Percentiles rank a stretch among this genome's conserved stretches.
phyloP scores from a whole-genome alignment of 2,113 vertebrate genomes.

The Etia nguti region DNA sequence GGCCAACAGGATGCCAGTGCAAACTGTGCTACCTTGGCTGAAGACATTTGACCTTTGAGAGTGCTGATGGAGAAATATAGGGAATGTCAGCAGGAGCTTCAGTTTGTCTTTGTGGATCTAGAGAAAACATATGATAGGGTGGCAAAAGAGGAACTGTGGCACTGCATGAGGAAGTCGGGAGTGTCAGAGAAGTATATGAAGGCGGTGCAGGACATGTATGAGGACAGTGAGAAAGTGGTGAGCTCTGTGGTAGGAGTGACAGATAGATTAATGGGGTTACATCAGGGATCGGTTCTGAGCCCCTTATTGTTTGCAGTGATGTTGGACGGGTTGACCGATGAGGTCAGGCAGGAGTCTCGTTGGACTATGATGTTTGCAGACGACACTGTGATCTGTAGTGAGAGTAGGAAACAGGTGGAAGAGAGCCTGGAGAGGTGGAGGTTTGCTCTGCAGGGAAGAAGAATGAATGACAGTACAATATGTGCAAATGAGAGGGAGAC shows the following conservation, averaged over 20 bases:
- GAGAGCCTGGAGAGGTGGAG: background rate
- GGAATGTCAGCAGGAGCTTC: background rate
- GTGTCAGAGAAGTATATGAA: background rate
- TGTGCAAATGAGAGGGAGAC: background rate
- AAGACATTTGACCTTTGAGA: background rate
- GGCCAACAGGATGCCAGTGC: background rate
- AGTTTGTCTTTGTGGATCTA: background rate
- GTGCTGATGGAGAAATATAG: background rate
- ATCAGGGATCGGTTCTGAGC: background rate
- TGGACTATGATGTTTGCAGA: background rate
- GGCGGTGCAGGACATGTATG: background rate
- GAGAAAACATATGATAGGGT: background rate
- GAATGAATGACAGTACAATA: background rate
- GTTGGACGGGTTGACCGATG: background rate
- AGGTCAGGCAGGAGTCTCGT: background rate
- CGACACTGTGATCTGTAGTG: background rate
- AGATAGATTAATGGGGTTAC: background rate
- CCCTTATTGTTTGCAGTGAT: background rate
- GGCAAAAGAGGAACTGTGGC: background rate
- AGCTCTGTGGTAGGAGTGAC: background rate
- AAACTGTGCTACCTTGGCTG: background rate
- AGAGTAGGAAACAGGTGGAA: background rate
- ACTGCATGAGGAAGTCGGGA: background rate
- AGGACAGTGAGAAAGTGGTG: background rate
- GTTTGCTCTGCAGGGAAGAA: background rate